Base-by-base conservation (phyloP, 2,113 vertebrate species). In the Stictonetta naevosa region DNA sequence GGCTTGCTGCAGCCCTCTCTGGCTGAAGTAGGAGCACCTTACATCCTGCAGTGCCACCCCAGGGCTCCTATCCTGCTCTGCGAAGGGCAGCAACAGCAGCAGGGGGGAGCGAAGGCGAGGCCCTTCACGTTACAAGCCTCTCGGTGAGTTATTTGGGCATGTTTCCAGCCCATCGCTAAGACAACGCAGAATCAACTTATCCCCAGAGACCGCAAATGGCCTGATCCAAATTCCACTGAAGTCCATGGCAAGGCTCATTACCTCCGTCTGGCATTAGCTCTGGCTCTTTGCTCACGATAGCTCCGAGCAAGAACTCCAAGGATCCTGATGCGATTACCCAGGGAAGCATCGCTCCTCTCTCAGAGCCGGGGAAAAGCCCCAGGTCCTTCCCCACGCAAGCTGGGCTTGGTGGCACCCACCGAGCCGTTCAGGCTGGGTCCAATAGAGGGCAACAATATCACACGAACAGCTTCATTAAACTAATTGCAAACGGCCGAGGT, bases 371-470 rank as follows among this genome's bases (percentile, higher is more conserved):
- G n/a, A 42, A 22, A 52, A 79, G 7, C 23, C 67, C 68, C 53
- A 0, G 58, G 14, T 17, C 72, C 79, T 21, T 94, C 72, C 90
- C 75, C 67, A 40, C 44, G 38, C 15, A 4, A 1, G 1, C 0
- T 1, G 46, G 89, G 19, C 20, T 1, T 55, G 11, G 1, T 42
- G 4, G 67, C 50, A 71, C 91, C 18, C 0, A 16, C 71, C 21
- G 1, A 33, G 92, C 87, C 84, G 3, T 95, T 96, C 93, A 90
- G 79, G 63, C 56, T 64, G 93, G 93, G 94, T 53, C 95, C 96
- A 96, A 90, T 42, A 96, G 96, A 96, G 94, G 93, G 94, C 94
- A 97, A 95, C 60, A 87, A 93, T 83, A 94, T 89, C 92, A 13
- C 95, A 83, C 58, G 0, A 73, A 93, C 66, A 0, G 2, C 75